Conservation (phyloP, 2,888 invertebrate species). For the Acronicta alni region DNA sequence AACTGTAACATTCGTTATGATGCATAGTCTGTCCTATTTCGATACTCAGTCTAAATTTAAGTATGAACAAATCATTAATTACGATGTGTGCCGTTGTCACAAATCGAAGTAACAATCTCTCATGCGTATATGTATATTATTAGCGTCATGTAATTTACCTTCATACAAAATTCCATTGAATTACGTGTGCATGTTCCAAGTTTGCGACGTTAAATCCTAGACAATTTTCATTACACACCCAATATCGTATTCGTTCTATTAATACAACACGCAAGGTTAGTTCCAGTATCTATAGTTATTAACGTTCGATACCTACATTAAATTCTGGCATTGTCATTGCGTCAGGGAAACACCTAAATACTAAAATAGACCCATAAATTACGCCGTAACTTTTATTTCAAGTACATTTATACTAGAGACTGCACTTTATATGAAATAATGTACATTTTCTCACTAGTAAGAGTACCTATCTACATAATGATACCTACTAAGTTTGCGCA, state of each 20-base stretch:
- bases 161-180: constrained; percentile 51
- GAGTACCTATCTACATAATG: constrained; percentile 21
- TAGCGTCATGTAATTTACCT: constrained; percentile 42
- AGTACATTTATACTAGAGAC: neutral
- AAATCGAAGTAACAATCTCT: constrained; percentile 32
- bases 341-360: constrained; percentile 30
- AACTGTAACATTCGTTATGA: constrained; percentile 33
- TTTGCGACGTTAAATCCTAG: constrained; percentile 38
- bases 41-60: constrained; percentile 29
- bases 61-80: constrained; percentile 52
- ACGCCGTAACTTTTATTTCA: constrained; percentile 11
- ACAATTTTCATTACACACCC: constrained; percentile 40
- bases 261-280: constrained; percentile 38
- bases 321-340: constrained; percentile 43
- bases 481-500: constrained; percentile 27
- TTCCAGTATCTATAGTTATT: constrained; percentile 39
- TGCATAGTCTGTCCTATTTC: constrained; percentile 22
- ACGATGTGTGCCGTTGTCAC: constrained; percentile 28
- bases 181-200: constrained; percentile 62
- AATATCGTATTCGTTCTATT: constrained; percentile 43
- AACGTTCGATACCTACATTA: constrained; percentile 36
- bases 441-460: neutral
- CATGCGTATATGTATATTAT: constrained; percentile 26
- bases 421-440: constrained; percentile 9
- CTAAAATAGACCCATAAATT: constrained; percentile 41